Evolutionary conservation across 1,140 invertebrate genomes (phyloP), one percentile per base, ranked within the genome.

Genomic region (Cyrtorhinus lividipennis): DNA sequence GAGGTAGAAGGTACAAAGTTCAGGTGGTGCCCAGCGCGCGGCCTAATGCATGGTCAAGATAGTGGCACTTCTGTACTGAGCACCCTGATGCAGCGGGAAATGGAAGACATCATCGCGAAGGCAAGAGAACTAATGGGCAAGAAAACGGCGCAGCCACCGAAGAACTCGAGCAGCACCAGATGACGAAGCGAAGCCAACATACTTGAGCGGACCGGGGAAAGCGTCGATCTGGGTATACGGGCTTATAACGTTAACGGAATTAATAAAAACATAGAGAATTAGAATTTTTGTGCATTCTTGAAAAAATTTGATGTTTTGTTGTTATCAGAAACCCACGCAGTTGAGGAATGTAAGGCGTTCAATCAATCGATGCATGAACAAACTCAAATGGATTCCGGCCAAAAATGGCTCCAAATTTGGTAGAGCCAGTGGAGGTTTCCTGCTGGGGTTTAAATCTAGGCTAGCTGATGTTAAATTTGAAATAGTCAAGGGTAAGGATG

Each of bases 401-500:
- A 53, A 5, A 22, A 53, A 53, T 5, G 12, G 18, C 20, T 12
- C 8, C 20, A 53, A 12, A 15, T 53, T 53, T 53, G 48, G 48
- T 15, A 53, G 48, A 22, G 48, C 48, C 18, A 53, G 48, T 20
- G 48, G 48, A 53, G 48, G 48, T 53, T 53, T 53, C 20, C 48
- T 53, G 48, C 20, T 12, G 48, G 12, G 20, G 10, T 22, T 53
- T 20, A 53, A 53, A 53, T 15, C 10, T 15, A 15, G 20, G 20
- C 10, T 53, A 20, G 48, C 48, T 8, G 48, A 22, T 15, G 10
- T 53, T 3, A 22, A 15, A 20, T 22, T 15, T 53, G 48, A 15
- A 15, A 22, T 22, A 20, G 48, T 53, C 48, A 12, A 15, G 5
- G 20, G 48, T 53, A 12, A 53, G 48, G 48, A 12, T 53, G 20